Evolutionary conservation across 1,140 invertebrate species (phyloP).

Genomic region (Whitmania pigra): DNA sequence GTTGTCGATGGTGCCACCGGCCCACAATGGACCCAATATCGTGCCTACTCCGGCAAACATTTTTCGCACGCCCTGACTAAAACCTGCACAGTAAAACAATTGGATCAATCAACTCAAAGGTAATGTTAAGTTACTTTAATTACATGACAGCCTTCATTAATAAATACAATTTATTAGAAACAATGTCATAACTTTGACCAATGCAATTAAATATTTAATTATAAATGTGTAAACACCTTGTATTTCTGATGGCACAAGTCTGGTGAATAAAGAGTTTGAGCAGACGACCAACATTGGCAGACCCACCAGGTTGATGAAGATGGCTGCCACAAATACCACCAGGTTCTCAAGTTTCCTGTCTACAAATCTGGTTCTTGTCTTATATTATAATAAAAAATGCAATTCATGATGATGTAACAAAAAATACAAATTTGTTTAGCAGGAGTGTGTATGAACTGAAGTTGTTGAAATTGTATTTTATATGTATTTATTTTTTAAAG

Average conservation of each 20-base stretch:
- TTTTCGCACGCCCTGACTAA: not conserved
- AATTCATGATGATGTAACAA: no score
- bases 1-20: not conserved
- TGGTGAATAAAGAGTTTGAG: not conserved
- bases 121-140: not conserved
- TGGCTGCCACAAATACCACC: not conserved
- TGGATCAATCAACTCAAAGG: not conserved
- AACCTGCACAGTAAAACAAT: not conserved
- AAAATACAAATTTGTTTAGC: no score
- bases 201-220: not conserved
- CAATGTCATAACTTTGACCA: not conserved
- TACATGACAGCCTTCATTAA: not conserved
- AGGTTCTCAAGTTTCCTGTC: not conserved
- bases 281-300: not conserved
- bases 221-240: not conserved
- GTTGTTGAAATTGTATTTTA: no score
- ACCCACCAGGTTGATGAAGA: not conserved
- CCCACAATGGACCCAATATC: not conserved
- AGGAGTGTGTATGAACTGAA: no score
- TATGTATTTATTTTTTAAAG: no score
- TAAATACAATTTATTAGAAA: not conserved
- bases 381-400: no score
- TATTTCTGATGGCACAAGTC: not conserved
- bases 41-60: not conserved
- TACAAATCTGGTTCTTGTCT: no score